Conservation (phyloP, 2,797 vertebrate genomes). For the Todus mexicanus region DNA sequence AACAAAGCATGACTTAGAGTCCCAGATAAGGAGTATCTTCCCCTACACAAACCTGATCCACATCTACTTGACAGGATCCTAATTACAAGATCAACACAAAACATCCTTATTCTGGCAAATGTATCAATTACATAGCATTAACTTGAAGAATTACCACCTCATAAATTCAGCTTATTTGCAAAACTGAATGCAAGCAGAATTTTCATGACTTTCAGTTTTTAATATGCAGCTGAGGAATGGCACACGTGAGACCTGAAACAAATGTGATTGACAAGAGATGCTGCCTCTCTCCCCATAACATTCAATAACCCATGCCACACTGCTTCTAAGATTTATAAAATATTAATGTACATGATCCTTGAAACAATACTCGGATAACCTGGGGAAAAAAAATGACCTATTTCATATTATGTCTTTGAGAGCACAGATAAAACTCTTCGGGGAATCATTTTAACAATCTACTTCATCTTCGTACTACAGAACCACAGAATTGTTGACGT, state of each 20-base stretch:
- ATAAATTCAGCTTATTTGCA: slow-evolving; percentile 3
- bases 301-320: slow-evolving; percentile 16
- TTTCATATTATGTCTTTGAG: not conserved
- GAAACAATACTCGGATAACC: slow-evolving; percentile 1
- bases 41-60: not conserved
- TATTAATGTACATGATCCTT: slow-evolving; percentile 1
- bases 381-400: not conserved
- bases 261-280: slow-evolving; percentile 24
- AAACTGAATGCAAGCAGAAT: slow-evolving; percentile 27
- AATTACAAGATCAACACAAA: not conserved
- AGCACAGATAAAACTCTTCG: not conserved
- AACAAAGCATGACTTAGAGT: not conserved
- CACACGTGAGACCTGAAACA: slow-evolving; percentile 2
- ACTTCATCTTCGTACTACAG: not conserved
- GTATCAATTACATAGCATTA: not conserved
- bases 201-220: slow-evolving; percentile 25
- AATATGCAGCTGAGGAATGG: not conserved
- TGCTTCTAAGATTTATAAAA: not conserved
- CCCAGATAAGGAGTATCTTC: not conserved
- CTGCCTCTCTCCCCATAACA: not conserved
- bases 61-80: not conserved
- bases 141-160: not conserved
- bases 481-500: not conserved
- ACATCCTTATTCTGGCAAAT: not conserved
- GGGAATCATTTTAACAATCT: not conserved